These are phyloP conservation scores for Venusia cambrica DNA, from an alignment of 2,888 invertebrate genomes.

Conservation along the genomic window DNA sequence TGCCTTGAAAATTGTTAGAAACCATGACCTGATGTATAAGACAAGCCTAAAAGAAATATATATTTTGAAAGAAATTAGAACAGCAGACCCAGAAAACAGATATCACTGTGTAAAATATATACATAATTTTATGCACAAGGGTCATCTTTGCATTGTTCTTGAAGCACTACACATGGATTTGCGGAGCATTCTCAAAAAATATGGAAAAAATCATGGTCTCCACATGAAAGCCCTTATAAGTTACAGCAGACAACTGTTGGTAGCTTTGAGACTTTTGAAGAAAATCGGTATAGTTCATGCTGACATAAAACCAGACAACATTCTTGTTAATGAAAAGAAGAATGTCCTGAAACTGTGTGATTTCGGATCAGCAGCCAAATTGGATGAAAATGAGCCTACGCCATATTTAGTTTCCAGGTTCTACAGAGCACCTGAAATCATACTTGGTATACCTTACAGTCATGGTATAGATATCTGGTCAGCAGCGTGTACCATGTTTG, in stretches of 20 bases:
- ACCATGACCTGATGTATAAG: conserved; percentile 99
- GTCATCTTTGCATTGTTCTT: conserved; percentile 98
- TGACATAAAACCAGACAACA: conserved; percentile 99
- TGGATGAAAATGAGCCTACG: conserved; percentile 97
- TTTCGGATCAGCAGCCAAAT: conserved; percentile 97
- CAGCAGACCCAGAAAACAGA: conserved; percentile 97
- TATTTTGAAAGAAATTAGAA: conserved; percentile 94
- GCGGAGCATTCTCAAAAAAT: conserved; percentile 95
- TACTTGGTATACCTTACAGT: conserved; percentile 96
- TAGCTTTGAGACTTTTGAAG: conserved; percentile 95
- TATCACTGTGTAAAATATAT: conserved; percentile 94
- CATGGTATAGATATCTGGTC: conserved; percentile 99
- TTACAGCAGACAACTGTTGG: conserved; percentile 96
- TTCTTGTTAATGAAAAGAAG: conserved; percentile 98
- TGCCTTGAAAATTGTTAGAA: conserved; percentile 98
- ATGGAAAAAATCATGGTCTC: conserved; percentile 96
- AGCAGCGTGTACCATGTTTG: conserved; percentile 98
- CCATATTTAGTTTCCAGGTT: conserved; percentile 99
- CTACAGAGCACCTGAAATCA: conserved; percentile 99
- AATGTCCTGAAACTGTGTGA: conserved; percentile 97
- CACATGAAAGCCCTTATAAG: conserved; percentile 98
- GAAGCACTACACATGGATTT: conserved; percentile 97
- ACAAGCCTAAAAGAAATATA: conserved; percentile 98
- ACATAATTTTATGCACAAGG: conserved; percentile 97
- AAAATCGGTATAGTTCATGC: conserved; percentile 98